Evolutionary conservation across 2,113 vertebrate species (phyloP).

Genomic region (Pterophyllum scalare): DNA sequence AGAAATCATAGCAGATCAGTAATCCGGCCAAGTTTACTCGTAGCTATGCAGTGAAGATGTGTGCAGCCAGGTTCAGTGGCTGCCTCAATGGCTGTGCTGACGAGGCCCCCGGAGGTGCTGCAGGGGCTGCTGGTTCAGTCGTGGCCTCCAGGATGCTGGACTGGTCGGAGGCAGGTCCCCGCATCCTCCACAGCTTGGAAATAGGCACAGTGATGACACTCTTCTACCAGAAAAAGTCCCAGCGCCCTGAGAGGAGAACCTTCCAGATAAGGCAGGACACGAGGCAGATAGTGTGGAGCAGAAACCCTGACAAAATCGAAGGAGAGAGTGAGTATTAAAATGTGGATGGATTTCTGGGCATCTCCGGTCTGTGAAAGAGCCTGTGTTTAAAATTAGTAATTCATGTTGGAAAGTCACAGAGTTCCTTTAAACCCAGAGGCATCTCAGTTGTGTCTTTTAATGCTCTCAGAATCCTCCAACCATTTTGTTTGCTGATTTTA

Average conservation of each 20-base stretch:
- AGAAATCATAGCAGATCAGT: background rate
- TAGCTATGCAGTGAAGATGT: constrained; percentile 83
- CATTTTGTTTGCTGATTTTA: background rate
- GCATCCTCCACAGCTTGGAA: constrained; percentile 85
- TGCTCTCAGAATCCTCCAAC: background rate
- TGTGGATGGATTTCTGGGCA: background rate
- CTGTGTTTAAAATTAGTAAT: background rate
- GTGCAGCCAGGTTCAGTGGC: constrained; percentile 80
- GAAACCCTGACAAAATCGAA: constrained; percentile 85
- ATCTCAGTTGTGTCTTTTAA: background rate
- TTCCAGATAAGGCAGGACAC: constrained; percentile 85
- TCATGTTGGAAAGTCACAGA: background rate
- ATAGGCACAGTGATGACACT: constrained; percentile 86
- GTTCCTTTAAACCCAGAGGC: too few species aligned
- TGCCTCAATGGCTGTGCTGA: constrained; percentile 84
- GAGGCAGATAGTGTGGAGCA: constrained; percentile 85
- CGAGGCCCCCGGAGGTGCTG: constrained; percentile 56
- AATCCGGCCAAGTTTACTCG: background rate
- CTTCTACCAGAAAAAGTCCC: constrained; percentile 90
- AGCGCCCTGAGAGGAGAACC: constrained; percentile 86
- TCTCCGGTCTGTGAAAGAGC: background rate
- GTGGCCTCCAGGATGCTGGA: constrained; percentile 70
- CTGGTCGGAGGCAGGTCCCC: constrained; percentile 76
- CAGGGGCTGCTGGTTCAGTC: constrained; percentile 36
- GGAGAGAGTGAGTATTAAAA: constrained; percentile 81